Percentiles rank a stretch among this genome's conserved stretches.
These are phyloP conservation scores for Centropyge bicolor DNA, from an alignment of 2,797 vertebrate genomes.

Conservation along the genomic window DNA sequence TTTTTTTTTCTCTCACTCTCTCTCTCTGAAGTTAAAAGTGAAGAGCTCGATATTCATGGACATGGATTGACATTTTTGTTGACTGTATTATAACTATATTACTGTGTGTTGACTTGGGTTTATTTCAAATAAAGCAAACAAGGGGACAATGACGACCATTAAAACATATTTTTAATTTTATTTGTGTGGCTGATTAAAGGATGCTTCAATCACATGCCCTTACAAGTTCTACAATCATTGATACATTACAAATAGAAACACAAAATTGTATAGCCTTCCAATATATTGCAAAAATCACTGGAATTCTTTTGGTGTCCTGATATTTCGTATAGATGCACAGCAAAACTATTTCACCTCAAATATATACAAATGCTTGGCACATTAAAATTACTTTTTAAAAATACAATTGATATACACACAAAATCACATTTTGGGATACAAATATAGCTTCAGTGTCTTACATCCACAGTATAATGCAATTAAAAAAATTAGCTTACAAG, in stretches of 20 bases:
- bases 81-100: not conserved
- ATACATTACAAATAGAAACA: constrained; percentile 46
- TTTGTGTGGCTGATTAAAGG: constrained; percentile 50
- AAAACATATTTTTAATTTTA: constrained; percentile 51
- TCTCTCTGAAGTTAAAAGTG: not conserved
- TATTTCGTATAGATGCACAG: constrained; percentile 52
- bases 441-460: constrained; percentile 81
- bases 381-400: constrained; percentile 58
- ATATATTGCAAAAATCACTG: constrained; percentile 52
- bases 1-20: not conserved
- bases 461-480: constrained; percentile 58
- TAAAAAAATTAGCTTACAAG: constrained; percentile 61
- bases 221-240: constrained; percentile 53
- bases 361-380: constrained; percentile 63
- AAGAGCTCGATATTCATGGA: not conserved
- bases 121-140: not conserved
- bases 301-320: constrained; percentile 55
- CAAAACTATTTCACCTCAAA: constrained; percentile 58
- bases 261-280: constrained; percentile 45
- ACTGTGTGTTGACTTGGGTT: not conserved
- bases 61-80: not conserved
- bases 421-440: constrained; percentile 86
- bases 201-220: constrained; percentile 35
- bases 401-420: constrained; percentile 62
- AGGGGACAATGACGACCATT: not conserved